Conservation (phyloP, 2,888 invertebrate species). For the Drosophila formosana region DNA sequence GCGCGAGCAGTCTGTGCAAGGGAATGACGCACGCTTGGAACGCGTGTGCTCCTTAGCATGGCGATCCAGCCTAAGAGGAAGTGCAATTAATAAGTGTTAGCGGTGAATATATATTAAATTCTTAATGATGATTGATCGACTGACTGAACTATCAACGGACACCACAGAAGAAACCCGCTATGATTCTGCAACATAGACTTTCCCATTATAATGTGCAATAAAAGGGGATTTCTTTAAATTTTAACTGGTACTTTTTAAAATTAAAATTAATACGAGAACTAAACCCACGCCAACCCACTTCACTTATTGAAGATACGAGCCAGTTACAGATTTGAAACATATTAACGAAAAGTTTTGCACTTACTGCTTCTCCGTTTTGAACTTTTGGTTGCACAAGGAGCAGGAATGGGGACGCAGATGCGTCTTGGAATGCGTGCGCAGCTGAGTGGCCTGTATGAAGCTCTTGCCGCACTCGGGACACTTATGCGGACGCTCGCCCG, state of each 20-base stretch:
- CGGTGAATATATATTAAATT: no score
- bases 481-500: conserved; percentile 84
- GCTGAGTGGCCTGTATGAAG: conserved; percentile 94
- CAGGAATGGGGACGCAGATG: conserved; percentile 91
- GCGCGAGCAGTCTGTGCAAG: conserved; percentile 65
- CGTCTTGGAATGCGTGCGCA: conserved; percentile 90
- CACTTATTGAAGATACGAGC: no score
- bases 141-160: no score
- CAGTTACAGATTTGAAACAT: no score
- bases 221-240: no score
- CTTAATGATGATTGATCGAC: no score
- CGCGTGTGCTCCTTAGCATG: conserved; percentile 70
- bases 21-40: conserved; percentile 59
- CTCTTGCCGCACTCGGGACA: conserved; percentile 88
- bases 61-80: conserved; percentile 61
- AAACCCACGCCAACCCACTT: no score
- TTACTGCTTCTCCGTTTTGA: conserved; percentile 82
- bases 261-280: no score
- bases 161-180: no score
- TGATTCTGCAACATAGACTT: no score
- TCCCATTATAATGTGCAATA: no score
- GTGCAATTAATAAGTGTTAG: background rate
- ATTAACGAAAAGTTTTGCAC: conserved; percentile 18
- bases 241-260: no score
- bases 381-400: conserved; percentile 86